These are phyloP conservation scores for Operophtera brumata DNA, from an alignment of 2,888 invertebrate genomes.

Conservation along the genomic window DNA sequence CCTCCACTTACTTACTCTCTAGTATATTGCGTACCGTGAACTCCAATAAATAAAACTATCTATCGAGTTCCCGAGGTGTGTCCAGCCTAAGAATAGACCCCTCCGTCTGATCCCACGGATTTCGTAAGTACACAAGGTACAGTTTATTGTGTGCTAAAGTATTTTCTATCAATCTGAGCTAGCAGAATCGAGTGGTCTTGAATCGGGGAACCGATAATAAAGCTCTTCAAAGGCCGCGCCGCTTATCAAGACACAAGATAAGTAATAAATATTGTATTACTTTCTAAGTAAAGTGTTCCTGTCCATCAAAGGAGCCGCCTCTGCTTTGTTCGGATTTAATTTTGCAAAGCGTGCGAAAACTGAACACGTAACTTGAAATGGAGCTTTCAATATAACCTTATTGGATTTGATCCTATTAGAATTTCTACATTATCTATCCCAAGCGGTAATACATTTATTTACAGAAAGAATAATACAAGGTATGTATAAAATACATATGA, in stretches of 20 bases:
- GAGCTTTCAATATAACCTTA: slow-evolving; percentile 6
- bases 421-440: too few species aligned
- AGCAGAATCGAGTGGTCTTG: background rate
- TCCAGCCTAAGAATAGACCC: too few species aligned
- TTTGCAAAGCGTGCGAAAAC: slow-evolving; percentile 33
- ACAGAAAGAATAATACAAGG: too few species aligned
- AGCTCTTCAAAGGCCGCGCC: slow-evolving; percentile 24
- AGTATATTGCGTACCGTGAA: too few species aligned
- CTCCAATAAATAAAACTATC: too few species aligned
- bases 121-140: too few species aligned
- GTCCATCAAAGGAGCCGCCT: slow-evolving; percentile 35
- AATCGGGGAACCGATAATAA: background rate
- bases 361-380: slow-evolving; percentile 20
- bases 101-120: too few species aligned
- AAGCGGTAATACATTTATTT: too few species aligned
- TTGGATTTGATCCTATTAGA: slow-evolving; percentile 1
- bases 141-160: too few species aligned
- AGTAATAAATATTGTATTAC: slow-evolving; percentile 31
- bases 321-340: slow-evolving; percentile 36
- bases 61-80: too few species aligned
- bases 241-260: slow-evolving; percentile 31
- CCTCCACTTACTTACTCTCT: too few species aligned
- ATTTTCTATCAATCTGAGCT: background rate
- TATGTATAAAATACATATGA: too few species aligned
- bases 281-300: slow-evolving; percentile 31